Percentiles rank a stretch among this genome's conserved stretches.
These are phyloP conservation scores for Nesospiza acunhae DNA, from an alignment of 2,113 vertebrate genomes.

Conservation along the genomic window DNA sequence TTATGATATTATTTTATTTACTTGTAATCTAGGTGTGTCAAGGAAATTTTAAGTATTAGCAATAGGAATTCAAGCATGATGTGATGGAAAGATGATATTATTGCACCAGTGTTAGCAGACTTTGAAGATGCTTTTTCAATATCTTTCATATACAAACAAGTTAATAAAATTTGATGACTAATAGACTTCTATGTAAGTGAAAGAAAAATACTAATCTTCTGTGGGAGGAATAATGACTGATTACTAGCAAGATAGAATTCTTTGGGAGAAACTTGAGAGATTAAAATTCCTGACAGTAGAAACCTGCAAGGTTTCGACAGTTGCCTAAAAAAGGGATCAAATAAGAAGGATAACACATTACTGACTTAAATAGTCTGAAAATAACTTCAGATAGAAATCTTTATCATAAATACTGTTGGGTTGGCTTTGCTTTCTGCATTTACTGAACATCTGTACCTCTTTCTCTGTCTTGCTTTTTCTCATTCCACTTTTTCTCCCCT, in stretches of 20 bases:
- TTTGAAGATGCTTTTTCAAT: neutral
- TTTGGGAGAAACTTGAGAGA: neutral
- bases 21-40: neutral
- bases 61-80: neutral
- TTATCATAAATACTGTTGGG: neutral
- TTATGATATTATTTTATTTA: neutral
- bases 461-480: neutral
- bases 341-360: neutral
- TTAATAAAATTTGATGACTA: neutral
- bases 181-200: neutral
- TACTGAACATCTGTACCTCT: neutral
- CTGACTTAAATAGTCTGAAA: neutral
- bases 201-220: slow-evolving; percentile 23
- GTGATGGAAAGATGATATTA: neutral
- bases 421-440: neutral
- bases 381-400: neutral
- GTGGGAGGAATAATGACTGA: neutral
- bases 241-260: neutral
- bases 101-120: neutral
- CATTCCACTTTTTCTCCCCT: neutral
- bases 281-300: neutral
- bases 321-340: neutral
- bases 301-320: neutral
- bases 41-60: neutral
- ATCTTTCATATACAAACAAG: neutral